Evolutionary conservation across 2,888 invertebrate species (phyloP), one percentile per base, ranked within the genome.

Genomic region (Prostheceraeus crozeri): DNA sequence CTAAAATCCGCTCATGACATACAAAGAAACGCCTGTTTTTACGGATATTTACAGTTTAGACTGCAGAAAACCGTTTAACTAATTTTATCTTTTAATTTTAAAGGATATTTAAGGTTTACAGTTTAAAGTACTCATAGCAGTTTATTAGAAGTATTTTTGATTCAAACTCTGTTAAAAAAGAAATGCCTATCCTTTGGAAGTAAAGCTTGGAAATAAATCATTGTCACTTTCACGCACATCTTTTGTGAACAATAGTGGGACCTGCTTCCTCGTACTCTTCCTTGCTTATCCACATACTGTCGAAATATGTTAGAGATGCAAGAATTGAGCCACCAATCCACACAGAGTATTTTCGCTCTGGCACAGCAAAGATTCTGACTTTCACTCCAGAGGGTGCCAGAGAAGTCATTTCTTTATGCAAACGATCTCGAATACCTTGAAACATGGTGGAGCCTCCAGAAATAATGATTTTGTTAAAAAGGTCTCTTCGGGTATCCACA

Each of bases 381-480:
- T 96, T 96, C 16, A 21, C 25, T 21, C 6, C 8, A 8, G 31
- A 10, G 23, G 52, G 52, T 23, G 52, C 52, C 14, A 51, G 8
- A n/a, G n/a, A 14, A 21, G 52, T 11, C 30, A 51, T 11, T n/a
- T 51, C 52, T 21, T 51, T 51, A n/a, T 10, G 14, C 52, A 51
- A 23, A 8, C 52, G 23, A 6, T 51, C 30, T 6, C 8, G 23
- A 21, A 51, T 31, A 23, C 52, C 52, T 21, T 8, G 19, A 25
- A 59, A 58, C 11, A 59, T 89, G 8, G 19, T 10, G 16, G 8
- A 25, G 10, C 23, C 35, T 51, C 62, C 62, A 6, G 62, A 61
- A 16, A 62, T 53, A 2, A 65, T 27, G 8, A 61, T 61, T 45
- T 65, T 65, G 8, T 14, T 16, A 33, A 36, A 52, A 23, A 65